Conservation (phyloP, 1,140 invertebrate genomes). For the Helicorthomorpha holstii region DNA sequence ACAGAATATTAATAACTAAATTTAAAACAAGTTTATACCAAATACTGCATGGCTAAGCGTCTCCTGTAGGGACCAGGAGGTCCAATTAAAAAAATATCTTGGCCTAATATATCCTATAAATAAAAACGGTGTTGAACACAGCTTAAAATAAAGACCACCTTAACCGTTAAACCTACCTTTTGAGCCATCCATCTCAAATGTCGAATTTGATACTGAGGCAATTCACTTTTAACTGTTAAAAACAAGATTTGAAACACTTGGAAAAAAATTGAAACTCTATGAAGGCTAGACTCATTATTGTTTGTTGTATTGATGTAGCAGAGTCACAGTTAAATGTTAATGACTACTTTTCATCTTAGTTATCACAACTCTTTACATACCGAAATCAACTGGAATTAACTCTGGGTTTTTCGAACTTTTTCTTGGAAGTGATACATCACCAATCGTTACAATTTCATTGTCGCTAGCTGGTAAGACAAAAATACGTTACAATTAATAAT, state of each 20-base stretch:
- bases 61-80: slow-evolving; percentile 62
- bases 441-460: slow-evolving; percentile 41
- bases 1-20: neutral
- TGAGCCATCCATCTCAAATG: slow-evolving; percentile 88
- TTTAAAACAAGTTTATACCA: slow-evolving; percentile 18
- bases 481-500: neutral
- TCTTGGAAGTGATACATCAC: slow-evolving; percentile 48
- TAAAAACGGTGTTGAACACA: slow-evolving; percentile 11
- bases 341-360: slow-evolving; percentile 31
- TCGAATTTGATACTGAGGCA: slow-evolving; percentile 53
- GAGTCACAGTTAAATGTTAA: slow-evolving; percentile 12
- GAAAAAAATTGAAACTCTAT: slow-evolving; percentile 6
- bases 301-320: slow-evolving; percentile 1
- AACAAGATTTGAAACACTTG: slow-evolving; percentile 5
- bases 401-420: slow-evolving; percentile 45
- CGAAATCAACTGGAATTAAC: slow-evolving; percentile 65
- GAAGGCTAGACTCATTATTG: slow-evolving; percentile 4
- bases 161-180: slow-evolving; percentile 36
- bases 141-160: neutral
- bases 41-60: slow-evolving; percentile 63
- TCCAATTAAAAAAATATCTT: slow-evolving; percentile 91
- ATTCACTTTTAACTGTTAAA: slow-evolving; percentile 34
- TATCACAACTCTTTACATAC: too few relatives aligned
- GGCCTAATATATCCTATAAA: slow-evolving; percentile 50
- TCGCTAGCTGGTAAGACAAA: neutral